Evolutionary conservation across 2,797 vertebrate species (phyloP), one percentile per base, ranked within the genome.

Genomic region (Phalloptychus januarius): DNA sequence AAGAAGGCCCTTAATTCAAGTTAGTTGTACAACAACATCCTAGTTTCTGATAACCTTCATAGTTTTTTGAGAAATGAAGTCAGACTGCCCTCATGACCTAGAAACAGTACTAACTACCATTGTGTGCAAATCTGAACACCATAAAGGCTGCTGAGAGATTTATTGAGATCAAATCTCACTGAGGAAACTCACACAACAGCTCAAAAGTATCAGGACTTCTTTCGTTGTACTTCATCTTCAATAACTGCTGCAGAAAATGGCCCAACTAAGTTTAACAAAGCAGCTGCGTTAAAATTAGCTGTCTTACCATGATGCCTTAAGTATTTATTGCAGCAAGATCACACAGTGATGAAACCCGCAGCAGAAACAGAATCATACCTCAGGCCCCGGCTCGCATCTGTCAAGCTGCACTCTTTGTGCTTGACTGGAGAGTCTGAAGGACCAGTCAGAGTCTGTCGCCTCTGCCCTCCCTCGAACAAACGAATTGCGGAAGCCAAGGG

Each of bases 281-380:
- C 40, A 70, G 42, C 13, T 28, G 28, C 7, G 6, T 44, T 70
- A 44, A 44, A 28, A 6, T 45, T 70, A 8, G 40, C 67, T 45
- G 67, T 45, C 12, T 70, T 45, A 16, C 10, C n/a, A 28, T 45
- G 7, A 13, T 16, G n/a, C 42, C 13, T 44, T 28, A 28, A 7
- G 13, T 70, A 70, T 16, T 25, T 45, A 70, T 13, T 15, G 67
- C 25, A 45, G 25, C 25, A 44, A 44, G 23, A 31, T 28, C 25
- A 28, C 42, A 44, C 13, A 45, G 25, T 45, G 25, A 28, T 28
- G 28, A 0, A 75, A 74, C 8, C 76, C 63, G 33, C 16, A 75
- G 48, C 28, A 67, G 71, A 23, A 69, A n/a, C 2, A 48, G 40
- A 0, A 70, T 83, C 88, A 63, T 94, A 98, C 97, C 97, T 98